Evolutionary conservation across 2,797 vertebrate genomes (phyloP), one percentile per base, ranked within the genome.

Genomic region (Girardinus metallicus): DNA sequence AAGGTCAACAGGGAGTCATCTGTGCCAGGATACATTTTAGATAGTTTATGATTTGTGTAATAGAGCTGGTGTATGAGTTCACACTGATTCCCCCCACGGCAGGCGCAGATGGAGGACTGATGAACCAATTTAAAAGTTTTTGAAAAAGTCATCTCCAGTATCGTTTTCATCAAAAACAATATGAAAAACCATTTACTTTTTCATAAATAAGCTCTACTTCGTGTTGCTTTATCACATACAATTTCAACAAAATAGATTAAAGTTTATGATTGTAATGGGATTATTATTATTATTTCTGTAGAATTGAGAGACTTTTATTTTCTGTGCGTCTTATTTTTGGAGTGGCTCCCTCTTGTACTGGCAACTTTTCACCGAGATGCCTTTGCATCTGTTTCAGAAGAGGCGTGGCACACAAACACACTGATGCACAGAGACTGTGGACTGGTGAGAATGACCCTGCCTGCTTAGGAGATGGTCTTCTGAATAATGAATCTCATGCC

Each of bases 401-500:
- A 81, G 84, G 84, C 86, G 88, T 80, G 77, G 83, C 76, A 34
- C 66, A 77, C 23, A 75, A 60, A 80, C 64, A 80, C 29, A n/a
- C 68, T 78, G 39, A 79, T 36, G 64, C 8, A 68, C 36, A n/a
- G 73, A 62, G 51, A 82, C 9, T 60, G 23, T 73, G 74, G 79
- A n/a, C 76, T 78, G 62, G 78, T 80, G 83, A 87, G 85, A 78
- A 77, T 84, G 74, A 75, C 43, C 72, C 72, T 70, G 68, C 76
- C 81, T 43, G 64, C 71, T 89, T 77, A 82, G 83, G 83, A 91
- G 62, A 83, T 85, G 80, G 75, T 53, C 53, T 83, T 55, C 88
- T 91, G 83, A 91, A 92, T 89, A 87, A 91, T 89, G 83, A 79
- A 92, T 86, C 49, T 80, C 12, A 71, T 79, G 72, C 46, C 85